These are phyloP conservation scores for Zoanthus solanderi DNA, from an alignment of 92 coral and sea anemone genomes.

Conservation along the genomic window DNA sequence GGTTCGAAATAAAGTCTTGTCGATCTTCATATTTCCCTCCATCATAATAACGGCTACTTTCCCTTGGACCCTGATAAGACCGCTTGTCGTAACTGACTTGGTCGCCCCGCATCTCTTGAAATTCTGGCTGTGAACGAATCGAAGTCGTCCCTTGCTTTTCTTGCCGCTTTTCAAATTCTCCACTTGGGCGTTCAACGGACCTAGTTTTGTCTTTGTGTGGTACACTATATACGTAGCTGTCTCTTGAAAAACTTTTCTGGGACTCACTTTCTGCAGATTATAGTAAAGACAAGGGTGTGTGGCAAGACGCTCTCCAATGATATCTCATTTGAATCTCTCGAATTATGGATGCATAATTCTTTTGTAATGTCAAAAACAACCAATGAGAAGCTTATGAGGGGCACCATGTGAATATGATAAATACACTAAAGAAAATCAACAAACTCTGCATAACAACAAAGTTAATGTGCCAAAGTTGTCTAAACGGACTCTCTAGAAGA, in stretches of 20 bases:
- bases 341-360: slow-evolving; percentile 47
- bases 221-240: slow-evolving; percentile 27
- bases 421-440: slow-evolving; percentile 39
- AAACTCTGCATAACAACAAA: slow-evolving; percentile 45
- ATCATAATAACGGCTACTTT: slow-evolving; percentile 37
- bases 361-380: slow-evolving; percentile 23
- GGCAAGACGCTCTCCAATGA: slow-evolving; percentile 41
- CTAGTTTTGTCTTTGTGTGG: slow-evolving; percentile 31
- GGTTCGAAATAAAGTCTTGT: neutral
- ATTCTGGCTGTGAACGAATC: slow-evolving; percentile 43
- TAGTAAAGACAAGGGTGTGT: slow-evolving; percentile 51
- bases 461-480: slow-evolving; percentile 30
- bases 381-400: slow-evolving; percentile 3
- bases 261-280: slow-evolving; percentile 49
- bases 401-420: slow-evolving; percentile 38
- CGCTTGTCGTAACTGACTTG: slow-evolving; percentile 27
- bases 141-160: slow-evolving; percentile 23
- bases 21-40: slow-evolving; percentile 41
- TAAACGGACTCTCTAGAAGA: slow-evolving; percentile 6
- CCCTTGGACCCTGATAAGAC: slow-evolving; percentile 26
- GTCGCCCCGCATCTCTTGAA: slow-evolving; percentile 48
- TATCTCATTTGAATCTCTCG: slow-evolving; percentile 46
- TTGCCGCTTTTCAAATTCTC: slow-evolving; percentile 41
- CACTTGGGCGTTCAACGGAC: neutral
- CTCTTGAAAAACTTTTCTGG: slow-evolving; percentile 11